Base-by-base conservation (phyloP, 2,888 invertebrate genomes). In the Neoascia interrupta region DNA sequence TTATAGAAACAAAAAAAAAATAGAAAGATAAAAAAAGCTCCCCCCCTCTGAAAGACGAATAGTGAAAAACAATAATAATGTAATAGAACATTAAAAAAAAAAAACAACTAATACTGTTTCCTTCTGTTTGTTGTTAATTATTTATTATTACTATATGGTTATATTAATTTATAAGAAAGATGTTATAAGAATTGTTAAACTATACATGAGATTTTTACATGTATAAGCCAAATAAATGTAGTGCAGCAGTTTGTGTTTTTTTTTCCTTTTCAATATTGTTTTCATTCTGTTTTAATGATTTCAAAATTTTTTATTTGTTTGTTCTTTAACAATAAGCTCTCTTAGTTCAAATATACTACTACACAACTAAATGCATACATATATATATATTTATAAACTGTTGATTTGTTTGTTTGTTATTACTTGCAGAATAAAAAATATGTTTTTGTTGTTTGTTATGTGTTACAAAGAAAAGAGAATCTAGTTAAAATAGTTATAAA, bases 391-490 rank as follows among this genome's bases (percentile, higher is more conserved):
- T 63, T 70, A 70, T 75, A 61, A 36, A 81, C 63, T 74, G 81
- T 82, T 72, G 60, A 58, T 76, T 81, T 82, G 74, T 76, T 81
- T 82, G 74, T 76, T 81, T 76, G 70, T 82, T 72, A 69, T 68
- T 61, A 28, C 53, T 54, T 60, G 56, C 43, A 73, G 34, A 19
- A 64, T 43, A 64, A 31, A 51, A 61, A 31, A 37, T 56, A 66
- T 66, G 56, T 70, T 75, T 68, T 81, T 81, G 75, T 79, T 73
- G 73, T 79, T 79, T 49, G 72, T 79, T 72, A 68, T 54, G 66
- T 73, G 73, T 79, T 79, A 82, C 83, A 82, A 82, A 82, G 85
- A 85, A 85, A 83, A 81, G 82, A 84, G 68, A 83, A 60, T 68
- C 74, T 73, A 81, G 75, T 75, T 70, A 68, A 68, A 81, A 79